Evolutionary conservation across 1,140 invertebrate species (phyloP).

Genomic region (Pseudomyrmex concolor): DNA sequence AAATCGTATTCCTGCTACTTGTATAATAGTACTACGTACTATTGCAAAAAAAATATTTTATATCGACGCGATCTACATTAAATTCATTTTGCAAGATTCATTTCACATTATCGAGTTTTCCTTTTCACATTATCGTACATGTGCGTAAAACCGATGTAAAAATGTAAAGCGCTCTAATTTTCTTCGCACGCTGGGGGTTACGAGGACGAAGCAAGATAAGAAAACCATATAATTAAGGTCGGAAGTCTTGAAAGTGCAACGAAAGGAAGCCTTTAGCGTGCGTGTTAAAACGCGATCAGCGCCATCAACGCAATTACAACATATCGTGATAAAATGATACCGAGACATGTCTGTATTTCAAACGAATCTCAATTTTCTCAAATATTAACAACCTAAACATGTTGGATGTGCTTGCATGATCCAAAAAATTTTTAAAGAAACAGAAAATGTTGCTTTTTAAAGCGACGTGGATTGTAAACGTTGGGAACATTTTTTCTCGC

Average conservation of each 20-base stretch:
- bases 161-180: neutral
- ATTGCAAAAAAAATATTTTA: no score
- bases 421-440: no score
- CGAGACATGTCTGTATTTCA: neutral
- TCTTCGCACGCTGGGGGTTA: neutral
- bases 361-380: neutral
- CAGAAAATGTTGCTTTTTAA: no score
- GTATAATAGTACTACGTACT: no score
- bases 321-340: conserved; percentile 8
- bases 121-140: no score
- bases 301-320: conserved; percentile 60
- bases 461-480: conserved; percentile 10
- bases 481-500: conserved; percentile 52
- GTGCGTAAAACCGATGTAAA: no score
- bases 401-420: no score
- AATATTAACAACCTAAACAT: neutral
- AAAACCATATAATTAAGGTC: conserved; percentile 73
- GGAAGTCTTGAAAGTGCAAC: conserved; percentile 73
- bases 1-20: no score
- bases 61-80: no score
- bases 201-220: conserved; percentile 28
- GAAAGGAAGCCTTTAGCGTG: conserved; percentile 72
- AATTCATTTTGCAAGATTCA: no score
- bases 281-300: conserved; percentile 36
- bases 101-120: no score